Base-by-base conservation (phyloP, 2,888 invertebrate species). In the Linyphia triangularis region DNA sequence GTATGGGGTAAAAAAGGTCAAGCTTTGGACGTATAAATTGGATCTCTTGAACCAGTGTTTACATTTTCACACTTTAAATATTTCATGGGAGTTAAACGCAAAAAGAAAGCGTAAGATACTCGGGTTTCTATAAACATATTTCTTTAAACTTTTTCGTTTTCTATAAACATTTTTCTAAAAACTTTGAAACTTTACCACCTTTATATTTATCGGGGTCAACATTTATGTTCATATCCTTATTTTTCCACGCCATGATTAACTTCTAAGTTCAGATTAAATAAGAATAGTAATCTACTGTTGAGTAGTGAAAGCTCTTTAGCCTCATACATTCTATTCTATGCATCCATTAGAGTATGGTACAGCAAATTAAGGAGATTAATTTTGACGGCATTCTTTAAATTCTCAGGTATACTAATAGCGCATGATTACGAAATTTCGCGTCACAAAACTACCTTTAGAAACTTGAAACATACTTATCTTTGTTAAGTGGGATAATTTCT, bases 341-440 rank as follows among this genome's bases (percentile, higher is more conserved):
- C 22, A 57, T 33, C 43, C 69, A 81, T 69, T 81, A 67, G 69
- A 69, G 81, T 69, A 26, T 33, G 81, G 37, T 69, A 69, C 57
- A 30, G 59, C 72, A 43, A 82, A 63, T 82, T 82, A 82, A 61
- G 28, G 82, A 72, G 82, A 82, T 70, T 82, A 82, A 82, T 82
- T 82, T 13, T 72, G 26, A 59, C 61, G 40, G 19, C 59, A 82
- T 82, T 82, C 82, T 61, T 61, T 61, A 30, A 40, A 82, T 82
- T 82, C 19, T 30, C 61, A 26, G 59, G 30, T 63, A 70, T 37
- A 24, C 59, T 77, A 37, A 81, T 81, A 67, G 37, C 51, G 51
- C 24, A 67, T 79, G 67, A 67, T 79, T 79, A 67, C 79, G 16
- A 43, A 79, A 67, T 79, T 67, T 67, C 24, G 51, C 6, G 30